Conservation (phyloP, 2,888 invertebrate species). For the Trissoscelio sp. region DNA sequence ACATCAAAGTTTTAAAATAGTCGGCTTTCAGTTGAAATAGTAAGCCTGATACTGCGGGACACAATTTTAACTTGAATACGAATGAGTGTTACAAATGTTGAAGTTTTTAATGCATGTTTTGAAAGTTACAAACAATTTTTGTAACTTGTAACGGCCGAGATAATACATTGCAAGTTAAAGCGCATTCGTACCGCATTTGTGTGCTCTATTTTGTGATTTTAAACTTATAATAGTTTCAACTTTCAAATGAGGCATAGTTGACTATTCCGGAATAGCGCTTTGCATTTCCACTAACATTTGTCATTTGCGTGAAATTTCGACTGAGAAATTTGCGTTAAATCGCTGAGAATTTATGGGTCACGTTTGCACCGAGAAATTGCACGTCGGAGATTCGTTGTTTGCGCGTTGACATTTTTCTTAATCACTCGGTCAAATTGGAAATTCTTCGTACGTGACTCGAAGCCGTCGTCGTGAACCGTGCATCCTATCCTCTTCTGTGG, state of each 20-base stretch:
- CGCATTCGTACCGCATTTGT: slow-evolving; percentile 27
- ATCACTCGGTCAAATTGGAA: slow-evolving; percentile 43
- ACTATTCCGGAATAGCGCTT: background rate
- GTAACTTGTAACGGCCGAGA: slow-evolving; percentile 24
- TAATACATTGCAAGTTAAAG: slow-evolving; percentile 41
- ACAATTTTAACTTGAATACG: slow-evolving; percentile 28
- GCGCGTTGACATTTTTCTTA: slow-evolving; percentile 47
- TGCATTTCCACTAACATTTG: background rate
- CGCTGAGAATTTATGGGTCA: slow-evolving; percentile 4
- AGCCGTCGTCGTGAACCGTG: background rate
- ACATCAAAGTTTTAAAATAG: slow-evolving; percentile 18
- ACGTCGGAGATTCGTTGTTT: slow-evolving; percentile 20
- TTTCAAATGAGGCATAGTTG: slow-evolving; percentile 23
- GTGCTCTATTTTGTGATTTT: slow-evolving; percentile 24
- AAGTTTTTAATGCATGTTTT: slow-evolving; percentile 48
- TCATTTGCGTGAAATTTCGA: slow-evolving; percentile 5
- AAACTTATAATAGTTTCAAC: slow-evolving; percentile 40
- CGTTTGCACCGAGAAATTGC: slow-evolving; percentile 5
- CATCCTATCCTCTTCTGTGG: background rate
- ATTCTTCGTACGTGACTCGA: slow-evolving; percentile 41
- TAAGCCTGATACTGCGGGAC: slow-evolving; percentile 2
- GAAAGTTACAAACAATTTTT: slow-evolving; percentile 44
- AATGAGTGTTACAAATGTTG: slow-evolving; percentile 22
- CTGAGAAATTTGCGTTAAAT: background rate
- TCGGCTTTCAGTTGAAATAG: slow-evolving; percentile 13